Conservation (phyloP, 2,797 vertebrate genomes). For the Pachyuromys duprasi region DNA sequence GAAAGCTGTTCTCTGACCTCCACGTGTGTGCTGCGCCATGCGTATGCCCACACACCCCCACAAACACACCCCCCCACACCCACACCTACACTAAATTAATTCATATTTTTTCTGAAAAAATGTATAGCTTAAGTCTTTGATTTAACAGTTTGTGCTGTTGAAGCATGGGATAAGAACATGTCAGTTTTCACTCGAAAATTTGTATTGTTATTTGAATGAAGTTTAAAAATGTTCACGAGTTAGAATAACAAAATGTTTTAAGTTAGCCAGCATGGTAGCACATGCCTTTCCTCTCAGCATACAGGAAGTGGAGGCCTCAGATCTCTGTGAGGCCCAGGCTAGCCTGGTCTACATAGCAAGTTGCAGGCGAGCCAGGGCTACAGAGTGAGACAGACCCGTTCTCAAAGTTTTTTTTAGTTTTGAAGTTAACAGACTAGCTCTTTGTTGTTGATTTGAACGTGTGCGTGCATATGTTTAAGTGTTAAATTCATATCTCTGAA, state of each 20-base stretch:
- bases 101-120: neutral
- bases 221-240: neutral
- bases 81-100: no score
- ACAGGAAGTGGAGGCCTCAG: neutral
- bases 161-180: neutral
- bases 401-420: constrained; percentile 10
- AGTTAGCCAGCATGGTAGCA: neutral
- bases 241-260: neutral
- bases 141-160: neutral
- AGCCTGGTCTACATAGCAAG: neutral
- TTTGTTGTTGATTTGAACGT: neutral
- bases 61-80: neutral
- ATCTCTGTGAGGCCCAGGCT: neutral
- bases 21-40: neutral
- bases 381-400: neutral
- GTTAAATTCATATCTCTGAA: neutral
- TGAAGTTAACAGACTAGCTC: neutral
- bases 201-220: constrained; percentile 17
- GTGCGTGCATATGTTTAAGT: neutral
- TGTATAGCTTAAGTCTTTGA: neutral
- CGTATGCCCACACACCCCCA: neutral
- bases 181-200: constrained; percentile 1
- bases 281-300: neutral
- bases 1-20: neutral
- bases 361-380: neutral